Conservation (phyloP, 2,113 vertebrate species). For the Solea senegalensis region DNA sequence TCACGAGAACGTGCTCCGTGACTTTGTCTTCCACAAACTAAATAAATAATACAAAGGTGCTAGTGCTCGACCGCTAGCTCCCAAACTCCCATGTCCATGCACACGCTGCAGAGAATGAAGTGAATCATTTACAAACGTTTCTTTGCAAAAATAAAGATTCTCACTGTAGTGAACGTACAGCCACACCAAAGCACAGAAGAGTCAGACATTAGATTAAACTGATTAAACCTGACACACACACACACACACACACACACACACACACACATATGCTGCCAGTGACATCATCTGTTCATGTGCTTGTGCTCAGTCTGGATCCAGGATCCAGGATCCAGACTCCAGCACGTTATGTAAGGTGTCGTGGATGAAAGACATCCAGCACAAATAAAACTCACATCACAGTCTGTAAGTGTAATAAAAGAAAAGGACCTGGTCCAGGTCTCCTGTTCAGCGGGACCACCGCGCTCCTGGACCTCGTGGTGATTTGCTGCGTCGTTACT, state of each 20-base stretch:
- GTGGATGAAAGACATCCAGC: not conserved
- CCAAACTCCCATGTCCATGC: too few species aligned
- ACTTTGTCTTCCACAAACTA: not conserved
- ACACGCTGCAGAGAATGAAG: too few species aligned
- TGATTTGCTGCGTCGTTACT: not conserved
- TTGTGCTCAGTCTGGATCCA: not conserved
- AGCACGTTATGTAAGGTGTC: not conserved
- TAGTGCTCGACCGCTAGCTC: too few species aligned
- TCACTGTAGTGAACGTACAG: too few species aligned
- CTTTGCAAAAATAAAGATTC: too few species aligned
- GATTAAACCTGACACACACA: not conserved
- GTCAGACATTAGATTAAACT: conserved; percentile 38
- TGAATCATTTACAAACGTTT: too few species aligned
- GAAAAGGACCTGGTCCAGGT: not conserved
- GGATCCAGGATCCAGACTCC: not conserved
- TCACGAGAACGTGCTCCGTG: not conserved
- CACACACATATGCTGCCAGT: not conserved
- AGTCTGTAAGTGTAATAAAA: not conserved
- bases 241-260: conserved; percentile 5
- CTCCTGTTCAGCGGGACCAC: not conserved
- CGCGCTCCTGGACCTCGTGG: not conserved
- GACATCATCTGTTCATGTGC: not conserved
- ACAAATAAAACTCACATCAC: not conserved
- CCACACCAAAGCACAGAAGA: too few species aligned
- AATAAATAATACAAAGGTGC: too few species aligned